Percentiles rank a stretch among this genome's conserved stretches.
Evolutionary conservation across 2,113 vertebrate species (phyloP).

Genomic region (Dunckerocampus dactyliophorus): DNA sequence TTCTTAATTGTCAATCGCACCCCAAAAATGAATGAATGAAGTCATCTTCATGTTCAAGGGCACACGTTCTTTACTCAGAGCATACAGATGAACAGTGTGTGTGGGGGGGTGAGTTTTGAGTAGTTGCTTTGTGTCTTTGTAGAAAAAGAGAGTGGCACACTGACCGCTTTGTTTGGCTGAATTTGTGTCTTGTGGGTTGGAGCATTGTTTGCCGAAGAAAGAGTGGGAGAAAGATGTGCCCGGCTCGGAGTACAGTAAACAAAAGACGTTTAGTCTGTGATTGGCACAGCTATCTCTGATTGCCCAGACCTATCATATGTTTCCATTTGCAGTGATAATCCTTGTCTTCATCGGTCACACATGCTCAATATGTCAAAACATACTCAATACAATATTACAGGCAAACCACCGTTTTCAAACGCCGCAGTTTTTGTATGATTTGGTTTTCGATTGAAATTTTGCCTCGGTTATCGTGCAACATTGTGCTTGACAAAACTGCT

Average conservation of each 20-base stretch:
- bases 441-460: not conserved
- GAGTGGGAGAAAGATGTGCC: constrained; percentile 1
- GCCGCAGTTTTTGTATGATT: too few relatives aligned
- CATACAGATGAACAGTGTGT: too few relatives aligned
- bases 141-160: not conserved
- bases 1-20: too few relatives aligned
- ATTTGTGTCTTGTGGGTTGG: not conserved
- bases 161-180: not conserved
- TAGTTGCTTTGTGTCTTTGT: not conserved
- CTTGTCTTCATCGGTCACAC: not conserved
- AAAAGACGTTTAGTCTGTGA: not conserved
- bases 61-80: too few relatives aligned
- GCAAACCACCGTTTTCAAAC: not conserved
- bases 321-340: not conserved
- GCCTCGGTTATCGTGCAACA: too few relatives aligned
- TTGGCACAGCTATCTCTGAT: not conserved
- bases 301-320: not conserved
- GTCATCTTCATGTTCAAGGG: too few relatives aligned
- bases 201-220: not conserved
- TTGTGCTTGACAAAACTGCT: too few relatives aligned
- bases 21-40: too few relatives aligned
- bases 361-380: not conserved
- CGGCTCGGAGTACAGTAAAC: not conserved
- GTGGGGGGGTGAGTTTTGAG: too few relatives aligned
- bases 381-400: not conserved